A percentile compares a stretch with the other conserved stretches of the same genome.
These are phyloP conservation scores for Tautogolabrus adspersus DNA, from an alignment of 2,113 vertebrate species.

Conservation along the genomic window DNA sequence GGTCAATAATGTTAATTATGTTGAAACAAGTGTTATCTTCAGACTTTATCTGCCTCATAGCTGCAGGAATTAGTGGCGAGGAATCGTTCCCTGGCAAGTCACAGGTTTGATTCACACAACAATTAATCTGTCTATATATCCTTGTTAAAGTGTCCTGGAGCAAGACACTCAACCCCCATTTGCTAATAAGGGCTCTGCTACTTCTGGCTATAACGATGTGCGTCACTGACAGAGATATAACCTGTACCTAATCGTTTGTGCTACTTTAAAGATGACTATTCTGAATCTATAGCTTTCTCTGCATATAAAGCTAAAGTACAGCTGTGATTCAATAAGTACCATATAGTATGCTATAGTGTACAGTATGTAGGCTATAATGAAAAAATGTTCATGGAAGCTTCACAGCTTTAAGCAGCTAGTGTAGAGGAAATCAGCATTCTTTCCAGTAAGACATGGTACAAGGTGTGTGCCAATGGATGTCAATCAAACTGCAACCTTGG, in stretches of 20 bases:
- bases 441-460: background rate
- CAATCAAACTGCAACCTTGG: slow-evolving; percentile 5
- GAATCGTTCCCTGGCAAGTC: slow-evolving; percentile 32
- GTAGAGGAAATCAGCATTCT: background rate
- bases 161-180: slow-evolving; percentile 31
- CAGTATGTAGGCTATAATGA: no score
- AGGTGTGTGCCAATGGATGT: background rate
- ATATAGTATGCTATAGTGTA: background rate
- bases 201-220: slow-evolving; percentile 1
- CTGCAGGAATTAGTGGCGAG: slow-evolving; percentile 25
- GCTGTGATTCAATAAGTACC: background rate
- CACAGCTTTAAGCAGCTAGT: background rate
- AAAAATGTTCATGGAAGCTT: no score
- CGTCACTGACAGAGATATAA: background rate
- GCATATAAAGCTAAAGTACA: background rate
- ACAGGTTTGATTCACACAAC: slow-evolving; percentile 36
- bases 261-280: background rate
- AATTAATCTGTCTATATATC: slow-evolving; percentile 32
- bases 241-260: slow-evolving; percentile 2
- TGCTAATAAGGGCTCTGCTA: slow-evolving; percentile 21
- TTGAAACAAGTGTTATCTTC: slow-evolving; percentile 34
- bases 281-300: background rate
- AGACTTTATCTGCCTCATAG: slow-evolving; percentile 32
- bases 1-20: slow-evolving; percentile 64
- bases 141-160: slow-evolving; percentile 40